Evolutionary conservation across 1,140 invertebrate genomes (phyloP).

Genomic region (Euwallacea fornicatus): DNA sequence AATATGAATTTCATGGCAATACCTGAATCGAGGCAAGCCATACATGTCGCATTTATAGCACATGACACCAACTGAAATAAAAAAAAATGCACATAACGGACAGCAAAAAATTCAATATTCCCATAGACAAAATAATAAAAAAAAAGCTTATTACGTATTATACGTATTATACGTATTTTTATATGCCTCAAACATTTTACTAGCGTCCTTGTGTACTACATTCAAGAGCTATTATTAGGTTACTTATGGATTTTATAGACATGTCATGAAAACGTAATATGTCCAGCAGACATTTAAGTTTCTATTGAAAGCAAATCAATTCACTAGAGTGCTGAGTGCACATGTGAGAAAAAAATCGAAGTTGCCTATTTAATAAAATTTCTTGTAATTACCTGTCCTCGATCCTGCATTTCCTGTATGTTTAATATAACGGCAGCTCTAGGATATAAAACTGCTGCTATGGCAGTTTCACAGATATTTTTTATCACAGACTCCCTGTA

Average conservation of each 20-base stretch:
- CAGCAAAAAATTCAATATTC: too few relatives aligned
- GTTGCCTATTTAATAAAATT: too few relatives aligned
- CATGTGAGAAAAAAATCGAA: too few relatives aligned
- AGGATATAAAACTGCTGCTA: slow-evolving; percentile 73
- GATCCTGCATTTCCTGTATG: slow-evolving; percentile 85
- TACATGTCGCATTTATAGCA: slow-evolving; percentile 77
- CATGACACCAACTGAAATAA: slow-evolving; percentile 69
- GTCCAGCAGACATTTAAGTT: too few relatives aligned
- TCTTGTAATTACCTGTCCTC: slow-evolving; percentile 69
- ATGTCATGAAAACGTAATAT: too few relatives aligned
- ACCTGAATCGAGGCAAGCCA: slow-evolving; percentile 79
- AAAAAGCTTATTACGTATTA: too few relatives aligned
- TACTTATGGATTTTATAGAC: neutral
- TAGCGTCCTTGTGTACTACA: too few relatives aligned
- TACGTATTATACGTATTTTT: too few relatives aligned
- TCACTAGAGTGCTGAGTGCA: too few relatives aligned
- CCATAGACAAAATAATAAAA: too few relatives aligned
- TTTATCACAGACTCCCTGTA: slow-evolving; percentile 73
- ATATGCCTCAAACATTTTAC: too few relatives aligned
- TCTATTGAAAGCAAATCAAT: too few relatives aligned
- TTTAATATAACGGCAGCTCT: slow-evolving; percentile 75
- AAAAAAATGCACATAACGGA: neutral
- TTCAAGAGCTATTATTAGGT: neutral
- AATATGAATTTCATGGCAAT: slow-evolving; percentile 78
- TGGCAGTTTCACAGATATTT: slow-evolving; percentile 73